Conservation (phyloP, 2,797 vertebrate genomes). For the Rhabdophis nuchalis region DNA sequence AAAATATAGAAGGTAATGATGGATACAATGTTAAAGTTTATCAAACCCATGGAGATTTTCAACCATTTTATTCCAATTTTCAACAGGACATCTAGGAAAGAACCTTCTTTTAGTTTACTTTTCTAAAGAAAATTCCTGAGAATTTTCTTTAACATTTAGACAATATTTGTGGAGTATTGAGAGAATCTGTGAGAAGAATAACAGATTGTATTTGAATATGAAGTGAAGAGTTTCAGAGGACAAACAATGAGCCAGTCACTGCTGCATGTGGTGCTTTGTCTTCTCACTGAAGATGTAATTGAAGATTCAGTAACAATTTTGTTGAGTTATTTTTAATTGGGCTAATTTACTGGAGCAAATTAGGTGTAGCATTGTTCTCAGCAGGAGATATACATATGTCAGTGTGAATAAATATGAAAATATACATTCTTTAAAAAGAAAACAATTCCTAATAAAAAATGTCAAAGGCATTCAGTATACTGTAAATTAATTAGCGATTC, state of each 20-base stretch:
- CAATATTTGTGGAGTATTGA: neutral
- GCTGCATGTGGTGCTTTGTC: slow-evolving; percentile 44
- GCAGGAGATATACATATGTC: slow-evolving; percentile 42
- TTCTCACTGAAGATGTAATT: slow-evolving; percentile 53
- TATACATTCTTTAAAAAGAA: slow-evolving; percentile 24
- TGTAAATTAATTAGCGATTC: slow-evolving; percentile 55
- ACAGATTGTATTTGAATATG: neutral
- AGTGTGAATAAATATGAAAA: slow-evolving; percentile 55
- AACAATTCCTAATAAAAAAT: slow-evolving; percentile 36
- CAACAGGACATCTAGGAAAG: neutral
- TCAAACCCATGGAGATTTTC: neutral
- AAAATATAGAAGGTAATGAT: neutral
- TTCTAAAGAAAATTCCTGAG: neutral
- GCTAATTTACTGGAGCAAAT: slow-evolving; percentile 70
- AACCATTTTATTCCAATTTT: neutral
- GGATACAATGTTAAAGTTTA: neutral
- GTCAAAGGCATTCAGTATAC: slow-evolving; percentile 36
- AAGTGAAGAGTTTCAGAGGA: slow-evolving; percentile 22
- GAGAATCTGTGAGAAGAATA: slow-evolving; percentile 5
- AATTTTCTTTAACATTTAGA: neutral
- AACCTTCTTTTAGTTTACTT: neutral
- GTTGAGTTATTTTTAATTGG: slow-evolving; percentile 68
- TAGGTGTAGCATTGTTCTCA: slow-evolving; percentile 62
- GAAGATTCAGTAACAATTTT: slow-evolving; percentile 56
- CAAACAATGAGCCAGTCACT: slow-evolving; percentile 54